A percentile compares a stretch with the other conserved stretches of the same genome.
These are phyloP conservation scores for Pristionchus mayeri DNA, from an alignment of 2,888 invertebrate genomes.

Conservation along the genomic window DNA sequence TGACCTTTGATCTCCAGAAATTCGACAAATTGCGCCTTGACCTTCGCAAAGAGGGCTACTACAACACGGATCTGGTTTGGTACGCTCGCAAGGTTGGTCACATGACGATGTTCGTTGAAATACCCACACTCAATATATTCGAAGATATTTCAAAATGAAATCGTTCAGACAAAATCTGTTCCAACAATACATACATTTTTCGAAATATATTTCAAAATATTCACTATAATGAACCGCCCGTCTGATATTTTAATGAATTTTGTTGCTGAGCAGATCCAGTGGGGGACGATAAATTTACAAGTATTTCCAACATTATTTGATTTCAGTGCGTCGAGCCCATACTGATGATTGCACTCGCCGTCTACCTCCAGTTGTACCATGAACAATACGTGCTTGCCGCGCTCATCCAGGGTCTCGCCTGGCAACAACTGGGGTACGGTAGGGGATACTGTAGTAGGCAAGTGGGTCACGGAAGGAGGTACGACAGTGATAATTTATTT, in stretches of 20 bases:
- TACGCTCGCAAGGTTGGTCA: slow-evolving; percentile 66
- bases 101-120: too few species aligned
- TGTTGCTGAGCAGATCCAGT: too few species aligned
- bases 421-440: slow-evolving; percentile 71
- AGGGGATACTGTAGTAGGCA: neutral
- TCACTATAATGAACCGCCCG: too few species aligned
- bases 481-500: neutral
- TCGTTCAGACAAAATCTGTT: too few species aligned
- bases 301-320: neutral
- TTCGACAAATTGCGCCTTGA: slow-evolving; percentile 67
- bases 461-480: neutral
- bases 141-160: too few species aligned
- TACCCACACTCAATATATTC: too few species aligned
- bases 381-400: slow-evolving; percentile 69
- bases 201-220: too few species aligned
- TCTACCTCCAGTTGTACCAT: slow-evolving; percentile 66
- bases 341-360: slow-evolving; percentile 63
- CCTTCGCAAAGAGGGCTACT: slow-evolving; percentile 67
- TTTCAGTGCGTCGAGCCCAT: slow-evolving; percentile 59
- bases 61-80: slow-evolving; percentile 64
- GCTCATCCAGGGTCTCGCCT: slow-evolving; percentile 73
- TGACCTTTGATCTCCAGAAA: slow-evolving; percentile 47
- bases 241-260: too few species aligned
- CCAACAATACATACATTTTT: too few species aligned
- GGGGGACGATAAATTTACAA: too few species aligned